Evolutionary conservation across 2,888 invertebrate species (phyloP), one percentile per base, ranked within the genome.

Genomic region (Trissolcus japonicus): DNA sequence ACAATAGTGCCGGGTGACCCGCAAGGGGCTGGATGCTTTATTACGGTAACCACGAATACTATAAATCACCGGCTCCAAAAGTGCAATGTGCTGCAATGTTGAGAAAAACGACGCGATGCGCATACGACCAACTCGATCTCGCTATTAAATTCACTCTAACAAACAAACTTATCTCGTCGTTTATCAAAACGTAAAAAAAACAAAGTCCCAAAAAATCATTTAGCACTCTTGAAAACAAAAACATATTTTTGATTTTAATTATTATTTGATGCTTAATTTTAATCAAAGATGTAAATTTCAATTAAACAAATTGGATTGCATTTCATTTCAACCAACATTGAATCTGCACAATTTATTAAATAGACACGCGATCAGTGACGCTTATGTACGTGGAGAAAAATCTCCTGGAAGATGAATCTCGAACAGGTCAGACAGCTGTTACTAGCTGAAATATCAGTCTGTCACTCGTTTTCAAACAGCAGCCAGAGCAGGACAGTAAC

Each of bases 1-100:
- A 81, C 80, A 81, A 82, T 80, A 76, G 79, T 80, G 66, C 80
- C 76, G 77, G 72, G 80, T 81, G 81, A 83, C 82, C 81, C 80
- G 73, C 76, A 80, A 84, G 82, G 80, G 79, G 76, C 62, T 62
- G 73, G 80, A 82, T 82, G 81, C 82, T 84, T 85, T 84, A 84
- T 85, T 83, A 80, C 80, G 80, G 78, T 76, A 80, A 80, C 81
- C 80, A 80, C 75, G 80, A 72, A 80, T 78, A 71, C 76, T 79
- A 81, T 85, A 84, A 85, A 85, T 84, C 83, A 83, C 65, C 61
- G 76, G 55, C 53, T 72, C 76, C 65, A 68, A 76, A n/a, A 76
- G 78, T 80, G 80, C 80, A 81, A 63, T 72, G 75, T 74, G 79
- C 59, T 71, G 80, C 74, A 68, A 51, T 67, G 73, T 75, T 71